Percentiles rank a stretch among this genome's conserved stretches.
These are phyloP conservation scores for Mohoua ochrocephala DNA, from an alignment of 2,113 vertebrate species.

Conservation along the genomic window DNA sequence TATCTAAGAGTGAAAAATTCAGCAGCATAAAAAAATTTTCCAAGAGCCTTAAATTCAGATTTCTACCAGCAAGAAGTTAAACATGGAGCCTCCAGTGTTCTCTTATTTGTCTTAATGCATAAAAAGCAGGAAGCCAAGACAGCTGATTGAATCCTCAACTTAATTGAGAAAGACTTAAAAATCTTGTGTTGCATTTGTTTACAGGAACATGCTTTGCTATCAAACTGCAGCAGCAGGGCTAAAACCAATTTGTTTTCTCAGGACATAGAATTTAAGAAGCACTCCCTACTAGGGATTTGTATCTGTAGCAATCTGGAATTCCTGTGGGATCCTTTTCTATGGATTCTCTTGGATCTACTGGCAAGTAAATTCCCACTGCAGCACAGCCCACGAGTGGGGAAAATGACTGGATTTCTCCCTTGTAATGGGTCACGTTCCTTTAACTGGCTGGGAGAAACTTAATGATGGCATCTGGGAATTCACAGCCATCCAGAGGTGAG, in stretches of 20 bases:
- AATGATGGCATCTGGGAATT: not conserved
- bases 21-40: not conserved
- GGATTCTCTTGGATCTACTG: not conserved
- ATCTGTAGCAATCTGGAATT: not conserved
- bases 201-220: not conserved
- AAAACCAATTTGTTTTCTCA: not conserved
- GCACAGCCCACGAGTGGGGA: not conserved
- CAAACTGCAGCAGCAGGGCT: not conserved
- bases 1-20: not conserved
- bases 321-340: not conserved
- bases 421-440: fast-evolving
- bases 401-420: not conserved
- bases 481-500: not conserved
- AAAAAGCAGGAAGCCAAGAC: not conserved
- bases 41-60: not conserved
- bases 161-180: not conserved
- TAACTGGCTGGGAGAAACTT: not conserved
- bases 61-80: not conserved
- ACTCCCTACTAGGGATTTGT: not conserved
- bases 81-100: not conserved
- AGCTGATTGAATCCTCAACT: not conserved
- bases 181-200: not conserved
- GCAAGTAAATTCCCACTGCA: not conserved
- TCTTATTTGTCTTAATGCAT: not conserved
- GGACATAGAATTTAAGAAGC: not conserved